Evolutionary conservation across 37 sponge, comb jelly and placozoan genomes (phyloP).

Genomic region (Beroe forskalii): DNA sequence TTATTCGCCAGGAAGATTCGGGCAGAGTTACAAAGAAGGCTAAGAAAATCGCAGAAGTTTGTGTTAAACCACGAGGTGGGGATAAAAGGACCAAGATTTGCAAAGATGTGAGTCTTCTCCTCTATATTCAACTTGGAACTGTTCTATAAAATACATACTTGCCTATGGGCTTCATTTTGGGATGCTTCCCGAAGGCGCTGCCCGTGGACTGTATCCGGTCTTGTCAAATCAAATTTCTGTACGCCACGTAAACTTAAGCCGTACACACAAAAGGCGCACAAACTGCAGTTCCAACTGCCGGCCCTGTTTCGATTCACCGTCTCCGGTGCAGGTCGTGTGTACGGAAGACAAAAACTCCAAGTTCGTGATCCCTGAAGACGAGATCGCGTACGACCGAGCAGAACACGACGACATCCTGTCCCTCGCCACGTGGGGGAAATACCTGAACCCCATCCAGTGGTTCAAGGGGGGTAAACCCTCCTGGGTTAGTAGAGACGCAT

Average conservation of each 20-base stretch:
- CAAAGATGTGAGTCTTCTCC: background rate
- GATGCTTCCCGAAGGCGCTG: too few relatives aligned
- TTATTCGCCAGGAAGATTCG: too few relatives aligned
- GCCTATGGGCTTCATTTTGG: too few relatives aligned
- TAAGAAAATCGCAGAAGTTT: background rate
- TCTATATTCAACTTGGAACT: background rate
- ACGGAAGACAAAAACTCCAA: conserved; percentile 30
- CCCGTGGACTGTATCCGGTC: too few relatives aligned
- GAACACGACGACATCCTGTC: conserved; percentile 58
- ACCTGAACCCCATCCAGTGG: conserved; percentile 58
- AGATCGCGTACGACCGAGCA: background rate
- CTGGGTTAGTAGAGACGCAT: too few relatives aligned
- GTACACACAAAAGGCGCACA: too few relatives aligned
- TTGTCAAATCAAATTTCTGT: too few relatives aligned
- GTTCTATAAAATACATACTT: background rate
- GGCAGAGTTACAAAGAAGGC: background rate
- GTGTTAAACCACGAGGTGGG: conserved; percentile 6
- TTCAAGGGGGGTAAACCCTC: conserved; percentile 7
- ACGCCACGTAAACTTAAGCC: too few relatives aligned
- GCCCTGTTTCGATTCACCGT: too few relatives aligned
- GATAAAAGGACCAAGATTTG: background rate
- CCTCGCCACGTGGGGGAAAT: conserved; percentile 44
- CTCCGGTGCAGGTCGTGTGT: conserved; percentile 33
- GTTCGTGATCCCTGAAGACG: conserved; percentile 31
- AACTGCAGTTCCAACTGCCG: too few relatives aligned